Evolutionary conservation across 2,797 vertebrate species (phyloP).

Genomic region (Neosilurus hyrtlii): DNA sequence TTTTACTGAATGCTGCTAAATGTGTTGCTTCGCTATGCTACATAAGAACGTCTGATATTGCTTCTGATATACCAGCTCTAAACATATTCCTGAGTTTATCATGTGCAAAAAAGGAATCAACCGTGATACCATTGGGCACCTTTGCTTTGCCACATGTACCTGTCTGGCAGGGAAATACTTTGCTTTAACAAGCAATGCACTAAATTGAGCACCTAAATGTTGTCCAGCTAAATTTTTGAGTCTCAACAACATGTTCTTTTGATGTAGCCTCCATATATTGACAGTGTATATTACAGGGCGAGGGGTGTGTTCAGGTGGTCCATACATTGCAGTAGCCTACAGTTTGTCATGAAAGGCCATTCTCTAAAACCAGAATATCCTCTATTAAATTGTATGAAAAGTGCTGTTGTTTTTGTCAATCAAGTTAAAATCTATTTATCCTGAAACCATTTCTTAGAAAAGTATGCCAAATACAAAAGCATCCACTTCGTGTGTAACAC

Average conservation of each 20-base stretch:
- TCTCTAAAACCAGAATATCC: background rate
- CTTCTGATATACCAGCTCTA: background rate
- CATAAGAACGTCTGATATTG: background rate
- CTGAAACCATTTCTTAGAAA: background rate
- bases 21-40: background rate
- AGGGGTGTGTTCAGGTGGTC: background rate
- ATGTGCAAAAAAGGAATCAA: background rate
- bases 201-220: background rate
- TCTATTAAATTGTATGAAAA: background rate
- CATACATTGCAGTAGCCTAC: background rate
- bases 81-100: background rate
- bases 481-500: background rate
- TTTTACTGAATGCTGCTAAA: background rate
- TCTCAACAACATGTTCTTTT: background rate
- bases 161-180: background rate
- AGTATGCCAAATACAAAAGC: conserved; percentile 1
- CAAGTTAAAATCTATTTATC: background rate
- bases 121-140: background rate
- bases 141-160: background rate
- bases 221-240: background rate
- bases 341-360: too few species aligned
- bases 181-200: background rate
- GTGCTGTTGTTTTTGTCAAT: background rate
- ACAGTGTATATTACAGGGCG: background rate
- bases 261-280: background rate